phyloP scores from a whole-genome alignment of 2,888 invertebrate species.

The Oegoconia quadripuncta region DNA sequence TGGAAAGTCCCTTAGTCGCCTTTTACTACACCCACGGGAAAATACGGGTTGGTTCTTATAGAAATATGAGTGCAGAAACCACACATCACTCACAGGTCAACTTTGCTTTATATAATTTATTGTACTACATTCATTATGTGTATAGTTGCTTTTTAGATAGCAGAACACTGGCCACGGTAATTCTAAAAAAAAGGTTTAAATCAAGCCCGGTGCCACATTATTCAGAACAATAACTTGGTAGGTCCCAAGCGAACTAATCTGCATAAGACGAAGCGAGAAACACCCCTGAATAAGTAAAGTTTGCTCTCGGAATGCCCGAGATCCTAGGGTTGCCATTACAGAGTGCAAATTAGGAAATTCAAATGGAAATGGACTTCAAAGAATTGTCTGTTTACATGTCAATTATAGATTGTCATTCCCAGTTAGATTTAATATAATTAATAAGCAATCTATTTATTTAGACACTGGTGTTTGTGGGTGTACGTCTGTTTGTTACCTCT shows the following conservation, averaged over 20 bases:
- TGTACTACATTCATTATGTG: not conserved
- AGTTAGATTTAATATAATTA: not conserved
- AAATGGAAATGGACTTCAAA: conserved; percentile 4
- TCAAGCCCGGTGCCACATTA: conserved; percentile 4
- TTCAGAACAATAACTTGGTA: conserved; percentile 10
- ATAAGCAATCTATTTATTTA: too few species aligned
- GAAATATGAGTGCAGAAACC: too few species aligned
- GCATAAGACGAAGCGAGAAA: conserved; percentile 12
- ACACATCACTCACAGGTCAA: too few species aligned
- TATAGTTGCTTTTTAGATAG: too few species aligned
- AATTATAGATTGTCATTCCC: too few species aligned
- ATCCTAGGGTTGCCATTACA: conserved; percentile 8
- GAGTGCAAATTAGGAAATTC: conserved; percentile 14
- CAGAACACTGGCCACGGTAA: not conserved
- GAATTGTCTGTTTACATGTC: not conserved
- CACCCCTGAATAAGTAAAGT: conserved; percentile 14
- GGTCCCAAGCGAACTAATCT: conserved; percentile 12
- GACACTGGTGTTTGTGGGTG: too few species aligned
- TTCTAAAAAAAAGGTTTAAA: conserved; percentile 1
- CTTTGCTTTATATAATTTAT: not conserved
- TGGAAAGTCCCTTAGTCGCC: too few species aligned
- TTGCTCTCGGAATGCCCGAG: not conserved
- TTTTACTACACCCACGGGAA: too few species aligned
- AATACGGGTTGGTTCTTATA: too few species aligned
- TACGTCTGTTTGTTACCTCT: too few species aligned